Conservation (phyloP, 2,113 vertebrate species). For the Lamprotornis superbus region DNA sequence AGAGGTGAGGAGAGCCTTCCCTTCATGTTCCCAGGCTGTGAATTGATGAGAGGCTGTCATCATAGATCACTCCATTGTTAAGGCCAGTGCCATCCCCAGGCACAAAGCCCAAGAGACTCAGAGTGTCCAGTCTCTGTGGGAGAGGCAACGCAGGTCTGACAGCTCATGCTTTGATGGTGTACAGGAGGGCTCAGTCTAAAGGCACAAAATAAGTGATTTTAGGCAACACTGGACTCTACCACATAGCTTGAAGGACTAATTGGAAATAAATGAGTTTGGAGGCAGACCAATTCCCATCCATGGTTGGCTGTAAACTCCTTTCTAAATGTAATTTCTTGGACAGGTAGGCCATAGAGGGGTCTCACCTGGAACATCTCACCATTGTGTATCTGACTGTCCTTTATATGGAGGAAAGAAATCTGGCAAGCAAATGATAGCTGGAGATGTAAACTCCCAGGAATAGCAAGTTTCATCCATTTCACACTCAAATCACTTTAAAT, state of each 20-base stretch:
- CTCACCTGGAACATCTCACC: background rate
- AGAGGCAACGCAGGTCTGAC: background rate
- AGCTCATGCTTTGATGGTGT: background rate
- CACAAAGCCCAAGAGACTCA: accelerated
- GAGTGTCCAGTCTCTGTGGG: background rate
- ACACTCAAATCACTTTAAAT: background rate
- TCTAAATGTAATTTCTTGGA: background rate
- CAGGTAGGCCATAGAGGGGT: background rate
- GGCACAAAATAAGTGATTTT: background rate
- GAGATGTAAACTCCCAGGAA: background rate
- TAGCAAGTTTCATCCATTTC: background rate
- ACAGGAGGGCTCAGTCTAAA: background rate
- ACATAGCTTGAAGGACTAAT: background rate
- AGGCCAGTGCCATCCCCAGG: background rate
- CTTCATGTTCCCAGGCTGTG: background rate
- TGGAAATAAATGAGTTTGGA: background rate
- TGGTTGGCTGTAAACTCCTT: background rate
- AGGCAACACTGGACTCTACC: background rate
- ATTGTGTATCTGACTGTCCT: background rate
- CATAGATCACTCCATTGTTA: background rate
- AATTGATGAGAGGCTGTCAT: background rate
- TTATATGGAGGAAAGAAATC: background rate
- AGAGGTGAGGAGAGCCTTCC: background rate
- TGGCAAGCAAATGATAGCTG: background rate
- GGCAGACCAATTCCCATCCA: background rate